Percentiles rank a stretch among this genome's conserved stretches.
These are phyloP conservation scores for Colletes latitarsis DNA, from an alignment of 1,140 invertebrate genomes.

Conservation along the genomic window DNA sequence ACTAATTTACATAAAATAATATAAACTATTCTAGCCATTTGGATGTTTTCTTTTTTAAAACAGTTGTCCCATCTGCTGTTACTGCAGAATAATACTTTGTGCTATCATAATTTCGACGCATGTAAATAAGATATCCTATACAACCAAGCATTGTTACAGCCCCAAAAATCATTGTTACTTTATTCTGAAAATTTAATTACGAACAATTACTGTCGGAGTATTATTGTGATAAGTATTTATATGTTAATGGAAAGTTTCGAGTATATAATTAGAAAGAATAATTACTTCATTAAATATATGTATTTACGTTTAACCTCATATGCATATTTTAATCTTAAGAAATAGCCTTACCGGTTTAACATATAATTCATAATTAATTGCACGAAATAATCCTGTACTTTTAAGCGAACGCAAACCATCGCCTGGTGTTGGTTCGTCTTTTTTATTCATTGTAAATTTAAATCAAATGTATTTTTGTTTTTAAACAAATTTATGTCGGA, in stretches of 20 bases:
- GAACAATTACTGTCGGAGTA: conserved; percentile 19
- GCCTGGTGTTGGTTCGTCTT: conserved; percentile 82
- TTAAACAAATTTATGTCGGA: too few species aligned
- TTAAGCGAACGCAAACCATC: conserved; percentile 89
- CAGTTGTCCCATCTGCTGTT: conserved; percentile 86
- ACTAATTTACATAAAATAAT: conserved; percentile 1
- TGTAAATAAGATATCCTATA: conserved; percentile 89
- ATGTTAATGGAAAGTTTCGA: too few species aligned
- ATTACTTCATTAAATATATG: too few species aligned
- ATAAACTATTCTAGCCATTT: conserved; percentile 84
- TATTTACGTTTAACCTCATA: not conserved
- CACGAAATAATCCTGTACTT: conserved; percentile 86
- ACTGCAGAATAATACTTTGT: conserved; percentile 90
- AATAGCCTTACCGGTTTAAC: conserved; percentile 86
- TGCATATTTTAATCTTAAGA: not conserved
- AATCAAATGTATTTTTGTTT: not conserved
- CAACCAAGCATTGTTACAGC: conserved; percentile 84
- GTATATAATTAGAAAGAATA: too few species aligned
- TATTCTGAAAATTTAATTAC: conserved; percentile 85
- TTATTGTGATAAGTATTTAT: not conserved
- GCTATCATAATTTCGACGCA: conserved; percentile 88
- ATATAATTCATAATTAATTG: conserved; percentile 92
- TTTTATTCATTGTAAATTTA: conserved; percentile 60
- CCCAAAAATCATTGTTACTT: conserved; percentile 89
- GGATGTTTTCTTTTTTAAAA: conserved; percentile 88